These are phyloP conservation scores for Gymnoscopelus microlampas DNA, from an alignment of 2,797 vertebrate genomes.

Conservation along the genomic window DNA sequence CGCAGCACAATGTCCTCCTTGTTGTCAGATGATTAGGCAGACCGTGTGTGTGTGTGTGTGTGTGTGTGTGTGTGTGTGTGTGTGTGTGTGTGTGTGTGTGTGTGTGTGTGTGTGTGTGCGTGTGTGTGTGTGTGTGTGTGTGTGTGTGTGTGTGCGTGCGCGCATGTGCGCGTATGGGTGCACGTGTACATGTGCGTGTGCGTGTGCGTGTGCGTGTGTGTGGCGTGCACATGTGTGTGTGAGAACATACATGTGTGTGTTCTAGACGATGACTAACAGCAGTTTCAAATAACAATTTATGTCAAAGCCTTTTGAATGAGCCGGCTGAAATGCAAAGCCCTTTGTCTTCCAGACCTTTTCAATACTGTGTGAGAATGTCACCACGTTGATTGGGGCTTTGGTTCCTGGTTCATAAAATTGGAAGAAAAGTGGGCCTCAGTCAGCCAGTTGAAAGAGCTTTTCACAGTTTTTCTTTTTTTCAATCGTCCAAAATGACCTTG, in stretches of 20 bases:
- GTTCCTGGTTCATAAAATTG: slow-evolving; percentile 43
- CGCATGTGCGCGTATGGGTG: slow-evolving; percentile 7
- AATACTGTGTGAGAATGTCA: slow-evolving; percentile 68
- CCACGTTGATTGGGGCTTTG: slow-evolving; percentile 68
- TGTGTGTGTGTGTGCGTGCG: slow-evolving; percentile 36
- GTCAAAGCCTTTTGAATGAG: slow-evolving; percentile 64
- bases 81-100: background rate
- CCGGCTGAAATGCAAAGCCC: slow-evolving; percentile 64
- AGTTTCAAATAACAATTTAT: slow-evolving; percentile 76
- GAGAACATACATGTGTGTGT: background rate
- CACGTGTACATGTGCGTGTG: background rate
- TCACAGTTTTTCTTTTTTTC: slow-evolving; percentile 19
- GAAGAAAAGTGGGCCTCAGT: slow-evolving; percentile 48
- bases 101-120: slow-evolving; percentile 1
- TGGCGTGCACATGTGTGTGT: background rate
- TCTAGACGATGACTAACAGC: slow-evolving; percentile 65
- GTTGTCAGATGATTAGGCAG: slow-evolving; percentile 76
- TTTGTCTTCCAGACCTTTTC: slow-evolving; percentile 76
- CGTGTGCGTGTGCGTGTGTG: slow-evolving; percentile 42
- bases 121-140: slow-evolving; percentile 5
- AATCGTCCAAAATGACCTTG: slow-evolving; percentile 41
- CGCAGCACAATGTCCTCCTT: slow-evolving; percentile 74
- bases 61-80: slow-evolving; percentile 15
- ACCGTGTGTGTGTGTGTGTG: background rate
- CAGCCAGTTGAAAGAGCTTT: slow-evolving; percentile 4